Evolutionary conservation across 2,888 invertebrate species (phyloP).

Genomic region (Drosophila putrida): DNA sequence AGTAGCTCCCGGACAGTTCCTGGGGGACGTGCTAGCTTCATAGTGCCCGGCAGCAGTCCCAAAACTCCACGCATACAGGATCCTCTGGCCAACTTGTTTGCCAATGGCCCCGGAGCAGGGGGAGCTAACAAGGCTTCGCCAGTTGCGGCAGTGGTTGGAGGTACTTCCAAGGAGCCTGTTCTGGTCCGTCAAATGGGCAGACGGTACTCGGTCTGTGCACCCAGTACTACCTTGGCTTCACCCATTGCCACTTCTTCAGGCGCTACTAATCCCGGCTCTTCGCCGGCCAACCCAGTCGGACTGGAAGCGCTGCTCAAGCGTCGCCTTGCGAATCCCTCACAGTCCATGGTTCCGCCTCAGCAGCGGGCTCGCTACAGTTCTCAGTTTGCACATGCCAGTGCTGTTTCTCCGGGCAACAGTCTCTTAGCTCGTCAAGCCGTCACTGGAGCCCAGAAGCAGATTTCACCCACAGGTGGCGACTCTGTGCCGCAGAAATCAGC

Average conservation of each 20-base stretch:
- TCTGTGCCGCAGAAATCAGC: conserved; percentile 34
- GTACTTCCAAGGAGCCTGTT: neutral
- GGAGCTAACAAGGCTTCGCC: neutral
- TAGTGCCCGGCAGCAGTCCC: conserved; percentile 20
- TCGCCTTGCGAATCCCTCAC: conserved; percentile 25
- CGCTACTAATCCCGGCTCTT: neutral
- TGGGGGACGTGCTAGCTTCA: conserved; percentile 17
- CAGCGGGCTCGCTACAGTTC: conserved; percentile 54
- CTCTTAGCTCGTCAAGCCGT: conserved; percentile 37
- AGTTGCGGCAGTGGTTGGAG: neutral
- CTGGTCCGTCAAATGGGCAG: conserved; percentile 52
- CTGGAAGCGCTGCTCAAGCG: conserved; percentile 54
- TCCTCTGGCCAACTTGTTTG: conserved; percentile 1
- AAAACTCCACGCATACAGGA: conserved; percentile 13
- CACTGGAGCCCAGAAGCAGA: conserved; percentile 24
- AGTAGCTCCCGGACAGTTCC: neutral
- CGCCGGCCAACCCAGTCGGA: neutral
- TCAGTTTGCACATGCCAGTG: neutral
- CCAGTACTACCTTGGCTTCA: neutral
- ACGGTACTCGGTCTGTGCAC: conserved; percentile 59
- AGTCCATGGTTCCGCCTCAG: conserved; percentile 16
- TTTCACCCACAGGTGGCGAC: conserved; percentile 23
- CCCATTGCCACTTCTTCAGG: neutral
- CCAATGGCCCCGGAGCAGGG: neutral
- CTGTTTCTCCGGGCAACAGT: conserved; percentile 22